Percentiles rank a stretch among this genome's conserved stretches.
These are phyloP conservation scores for Tetragonisca angustula DNA, from an alignment of 2,888 invertebrate genomes.

Conservation along the genomic window DNA sequence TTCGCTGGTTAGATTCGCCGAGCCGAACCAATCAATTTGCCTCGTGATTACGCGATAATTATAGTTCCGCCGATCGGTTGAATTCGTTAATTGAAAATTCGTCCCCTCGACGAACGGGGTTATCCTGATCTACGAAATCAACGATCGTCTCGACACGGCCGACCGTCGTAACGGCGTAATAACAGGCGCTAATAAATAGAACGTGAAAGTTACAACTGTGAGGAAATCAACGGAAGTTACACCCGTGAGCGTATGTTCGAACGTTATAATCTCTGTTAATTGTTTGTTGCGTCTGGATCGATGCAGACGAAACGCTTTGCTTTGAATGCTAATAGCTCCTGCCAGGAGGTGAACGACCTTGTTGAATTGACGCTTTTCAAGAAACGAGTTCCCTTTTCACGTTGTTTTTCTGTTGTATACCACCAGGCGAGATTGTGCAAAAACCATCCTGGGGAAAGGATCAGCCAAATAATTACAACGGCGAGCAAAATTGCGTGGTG, in stretches of 20 bases:
- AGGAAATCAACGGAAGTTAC: slow-evolving; percentile 75
- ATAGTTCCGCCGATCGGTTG: slow-evolving; percentile 33
- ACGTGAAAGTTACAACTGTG: slow-evolving; percentile 79
- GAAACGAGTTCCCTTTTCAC: neutral
- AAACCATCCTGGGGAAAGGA: slow-evolving; percentile 96
- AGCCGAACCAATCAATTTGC: slow-evolving; percentile 62
- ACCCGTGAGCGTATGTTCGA: slow-evolving; percentile 43
- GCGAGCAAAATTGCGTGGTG: slow-evolving; percentile 97
- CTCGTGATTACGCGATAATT: slow-evolving; percentile 71
- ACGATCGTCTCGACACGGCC: slow-evolving; percentile 13
- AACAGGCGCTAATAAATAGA: slow-evolving; percentile 69
- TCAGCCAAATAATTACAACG: slow-evolving; percentile 97
- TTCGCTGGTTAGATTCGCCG: slow-evolving; percentile 41
- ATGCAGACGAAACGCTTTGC: slow-evolving; percentile 2
- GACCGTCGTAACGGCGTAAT: slow-evolving; percentile 32
- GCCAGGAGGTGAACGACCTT: neutral
- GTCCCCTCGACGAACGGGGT: neutral
- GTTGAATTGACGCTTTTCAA: no score
- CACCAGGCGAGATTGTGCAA: slow-evolving; percentile 90
- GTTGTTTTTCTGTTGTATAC: slow-evolving; percentile 51
- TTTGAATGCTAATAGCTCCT: neutral
- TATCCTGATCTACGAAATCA: slow-evolving; percentile 29
- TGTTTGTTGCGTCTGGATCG: slow-evolving; percentile 45
- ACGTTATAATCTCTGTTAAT: slow-evolving; percentile 44
- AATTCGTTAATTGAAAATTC: slow-evolving; percentile 26